Conservation (phyloP, 2,797 vertebrate genomes). For the Distichodus sexfasciatus region DNA sequence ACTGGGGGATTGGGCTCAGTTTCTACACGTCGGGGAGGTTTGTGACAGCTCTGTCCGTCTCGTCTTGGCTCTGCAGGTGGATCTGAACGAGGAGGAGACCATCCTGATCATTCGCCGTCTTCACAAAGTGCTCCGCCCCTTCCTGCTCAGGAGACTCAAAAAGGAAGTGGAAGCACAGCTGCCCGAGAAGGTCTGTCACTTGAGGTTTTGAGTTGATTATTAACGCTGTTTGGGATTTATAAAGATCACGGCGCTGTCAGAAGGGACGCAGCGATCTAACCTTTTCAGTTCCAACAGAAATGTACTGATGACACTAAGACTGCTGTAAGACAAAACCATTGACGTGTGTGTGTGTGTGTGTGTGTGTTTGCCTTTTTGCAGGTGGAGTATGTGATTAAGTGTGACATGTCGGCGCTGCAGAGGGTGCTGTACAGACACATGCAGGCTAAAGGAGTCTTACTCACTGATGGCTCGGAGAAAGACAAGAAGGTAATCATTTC, state of each 20-base stretch:
- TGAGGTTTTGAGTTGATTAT: no score
- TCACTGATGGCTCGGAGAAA: constrained; percentile 85
- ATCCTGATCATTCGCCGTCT: constrained; percentile 87
- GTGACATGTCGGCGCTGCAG: constrained; percentile 85
- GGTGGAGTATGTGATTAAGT: constrained; percentile 90
- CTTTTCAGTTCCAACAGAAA: no score
- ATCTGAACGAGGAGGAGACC: constrained; percentile 85
- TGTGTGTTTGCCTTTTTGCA: constrained; percentile 42
- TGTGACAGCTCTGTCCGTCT: not conserved
- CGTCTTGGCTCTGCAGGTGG: constrained; percentile 69
- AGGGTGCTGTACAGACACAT: constrained; percentile 84
- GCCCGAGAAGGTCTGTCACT: constrained; percentile 78
- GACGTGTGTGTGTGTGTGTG: no score
- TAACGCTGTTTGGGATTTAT: no score
- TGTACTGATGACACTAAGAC: no score
- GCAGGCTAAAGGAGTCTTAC: constrained; percentile 86
- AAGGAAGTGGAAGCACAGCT: constrained; percentile 86
- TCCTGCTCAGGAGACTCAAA: constrained; percentile 83
- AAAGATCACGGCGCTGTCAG: no score
- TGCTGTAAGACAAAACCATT: no score
- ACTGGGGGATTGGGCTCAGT: no score
- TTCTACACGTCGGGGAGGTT: no score
- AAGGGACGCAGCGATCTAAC: no score
- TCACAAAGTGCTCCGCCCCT: constrained; percentile 84
- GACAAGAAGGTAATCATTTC: constrained; percentile 79